Evolutionary conservation across 2,113 vertebrate genomes (phyloP).

Genomic region (Periophthalmodon schlosseri): DNA sequence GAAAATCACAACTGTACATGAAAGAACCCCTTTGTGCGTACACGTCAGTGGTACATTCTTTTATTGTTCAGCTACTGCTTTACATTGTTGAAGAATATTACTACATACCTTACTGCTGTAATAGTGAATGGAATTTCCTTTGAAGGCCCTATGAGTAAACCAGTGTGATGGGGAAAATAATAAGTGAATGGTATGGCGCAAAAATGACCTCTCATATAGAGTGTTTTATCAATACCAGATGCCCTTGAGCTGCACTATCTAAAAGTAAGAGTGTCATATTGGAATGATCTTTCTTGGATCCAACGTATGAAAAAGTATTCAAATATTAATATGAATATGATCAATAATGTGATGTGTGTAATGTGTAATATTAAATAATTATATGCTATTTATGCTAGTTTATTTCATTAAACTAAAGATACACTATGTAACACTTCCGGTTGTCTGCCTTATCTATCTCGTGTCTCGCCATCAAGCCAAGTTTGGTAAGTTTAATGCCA

Average conservation of each 20-base stretch:
- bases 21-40: background rate
- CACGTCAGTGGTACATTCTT: background rate
- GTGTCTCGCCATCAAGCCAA: no score
- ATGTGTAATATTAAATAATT: no score
- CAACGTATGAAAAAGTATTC: background rate
- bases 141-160: background rate
- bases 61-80: background rate
- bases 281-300: background rate
- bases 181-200: slow-evolving; percentile 13
- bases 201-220: background rate
- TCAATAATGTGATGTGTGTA: no score
- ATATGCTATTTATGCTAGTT: no score
- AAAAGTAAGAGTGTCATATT: background rate
- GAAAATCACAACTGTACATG: slow-evolving; percentile 24
- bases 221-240: background rate
- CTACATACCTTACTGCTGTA: slow-evolving; percentile 9
- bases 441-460: no score
- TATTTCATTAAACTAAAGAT: no score
- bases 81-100: slow-evolving; percentile 15
- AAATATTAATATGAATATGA: no score
- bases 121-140: slow-evolving; percentile 53
- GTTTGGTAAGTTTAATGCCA: no score
- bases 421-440: no score
- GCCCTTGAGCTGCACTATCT: background rate
- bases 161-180: slow-evolving; percentile 10